Evolutionary conservation across 2,888 invertebrate species (phyloP), one percentile per base, ranked within the genome.

Genomic region (Parnassius glacialis): DNA sequence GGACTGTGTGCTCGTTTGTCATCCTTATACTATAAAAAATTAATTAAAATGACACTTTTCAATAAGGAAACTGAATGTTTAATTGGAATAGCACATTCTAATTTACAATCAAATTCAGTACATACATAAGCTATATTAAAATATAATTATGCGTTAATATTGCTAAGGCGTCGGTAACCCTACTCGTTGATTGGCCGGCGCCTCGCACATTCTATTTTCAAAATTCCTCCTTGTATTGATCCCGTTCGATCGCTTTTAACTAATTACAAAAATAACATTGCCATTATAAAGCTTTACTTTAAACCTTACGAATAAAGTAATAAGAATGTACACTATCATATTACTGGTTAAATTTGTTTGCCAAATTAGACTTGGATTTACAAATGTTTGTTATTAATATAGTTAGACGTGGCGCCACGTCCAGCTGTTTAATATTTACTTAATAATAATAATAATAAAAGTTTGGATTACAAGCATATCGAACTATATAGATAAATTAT

Each of bases 141-240:
- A 5, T 34, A 34, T 34, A 34, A 34, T 34, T 34, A 43, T 52
- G 52, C 56, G 56, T 51, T 11, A 52, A 59, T 64, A 51, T 58
- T 20, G 41, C 42, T 57, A 61, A 55, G 52, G 47, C 10, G 9
- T 69, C 65, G 77, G n/a, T 80, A 86, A 48, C 87, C 87, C 85
- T 87, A 68, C 2, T 7, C 20, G 55, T 64, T 78, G 81, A 82
- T 79, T 79, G 79, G 75, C 74, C 67, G 80, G 81, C 83, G 85
- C 83, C 81, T 82, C 74, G 81, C 80, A 75, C 79, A 80, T 82
- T 81, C 83, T 83, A 83, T 84, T 85, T 83, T 83, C 78, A 84
- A 86, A 86, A 84, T 82, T 80, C 81, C 79, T 76, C 70, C 78
- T 75, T 75, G 80, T 81, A 83, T 85, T 84, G 84, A 81, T 76